phyloP scores from a whole-genome alignment of 2,797 vertebrate species.

The Gadopsis bispinosus region DNA sequence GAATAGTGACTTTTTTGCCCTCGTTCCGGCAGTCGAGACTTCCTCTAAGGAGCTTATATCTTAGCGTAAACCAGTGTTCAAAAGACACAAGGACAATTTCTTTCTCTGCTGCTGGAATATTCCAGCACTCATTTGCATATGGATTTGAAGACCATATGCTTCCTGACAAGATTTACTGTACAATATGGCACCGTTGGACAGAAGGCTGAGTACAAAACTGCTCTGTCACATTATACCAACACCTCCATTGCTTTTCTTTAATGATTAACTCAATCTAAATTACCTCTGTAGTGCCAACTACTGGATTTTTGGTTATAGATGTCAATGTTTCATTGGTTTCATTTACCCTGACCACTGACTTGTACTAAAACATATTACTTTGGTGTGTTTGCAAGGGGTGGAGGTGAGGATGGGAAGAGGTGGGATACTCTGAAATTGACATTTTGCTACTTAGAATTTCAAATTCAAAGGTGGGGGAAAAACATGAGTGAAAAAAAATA shows the following conservation, averaged over 20 bases:
- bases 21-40: constrained; percentile 64
- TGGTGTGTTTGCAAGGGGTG: constrained; percentile 30
- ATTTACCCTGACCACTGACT: constrained; percentile 30
- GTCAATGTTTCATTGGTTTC: constrained; percentile 22
- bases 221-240: constrained; percentile 37
- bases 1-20: constrained; percentile 62
- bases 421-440: constrained; percentile 56
- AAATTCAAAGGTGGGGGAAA: constrained; percentile 62
- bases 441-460: constrained; percentile 74
- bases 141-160: constrained; percentile 69
- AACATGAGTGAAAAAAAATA: constrained; percentile 46
- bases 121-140: constrained; percentile 62
- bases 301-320: constrained; percentile 14
- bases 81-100: constrained; percentile 47
- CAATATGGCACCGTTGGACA: constrained; percentile 49
- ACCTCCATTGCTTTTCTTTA: constrained; percentile 22
- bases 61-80: constrained; percentile 47
- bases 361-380: constrained; percentile 38
- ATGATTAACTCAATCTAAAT: constrained; percentile 45
- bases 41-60: constrained; percentile 51
- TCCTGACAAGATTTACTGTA: constrained; percentile 67
- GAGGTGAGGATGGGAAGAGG: constrained; percentile 18
- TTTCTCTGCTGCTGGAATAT: constrained; percentile 45
- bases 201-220: constrained; percentile 36
- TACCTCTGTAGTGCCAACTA: constrained; percentile 14